Base-by-base conservation (phyloP, 2,888 invertebrate species). In the Chrysolina haemoptera region DNA sequence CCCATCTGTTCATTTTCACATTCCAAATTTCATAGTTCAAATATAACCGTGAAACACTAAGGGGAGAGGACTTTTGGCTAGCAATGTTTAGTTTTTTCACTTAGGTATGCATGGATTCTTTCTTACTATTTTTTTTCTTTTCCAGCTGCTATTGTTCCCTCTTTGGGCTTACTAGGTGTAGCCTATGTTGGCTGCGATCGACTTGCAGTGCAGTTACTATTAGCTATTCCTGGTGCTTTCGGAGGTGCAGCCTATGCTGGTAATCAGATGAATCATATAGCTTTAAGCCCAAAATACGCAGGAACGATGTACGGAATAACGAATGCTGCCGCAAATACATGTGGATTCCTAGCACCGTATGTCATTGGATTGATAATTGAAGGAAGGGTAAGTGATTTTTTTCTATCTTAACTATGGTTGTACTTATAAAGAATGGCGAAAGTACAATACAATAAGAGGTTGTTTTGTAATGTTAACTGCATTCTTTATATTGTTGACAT, bases 231-330 rank as follows among this genome's bases (percentile, higher is more conserved):
- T 0, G 94, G 95, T 0, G 93, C 94, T 0, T 93, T 95, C 82
- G 92, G 92, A 0, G 95, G 95, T 16, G 95, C 94, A 1, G 91
- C 93, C 0, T 95, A 94, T 82, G 94, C 95, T 0, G 94, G 94
- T 53, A 94, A 94, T 85, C 94, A 94, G 86, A 94, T 95, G 94
- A 95, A 95, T 87, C 95, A 95, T 86, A 94, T 95, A 55, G 93
- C 94, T 22, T 87, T 96, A 27, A 95, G 95, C 83, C 95, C 95
- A 0, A 92, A 93, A 84, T 95, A 92, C 85, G 95, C 95, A 1
- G 94, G 96, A 55, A 95, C 95, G 0, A 92, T 96, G 91, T 95
- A 95, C 84, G 95, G 95, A 1, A 92, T 96, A 14, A 95, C 95
- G 1, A 96, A 96, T 86, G 94, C 95, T 0, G 93, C 95, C 0